phyloP scores from a whole-genome alignment of 2,797 vertebrate species.

The Morelia viridis region DNA sequence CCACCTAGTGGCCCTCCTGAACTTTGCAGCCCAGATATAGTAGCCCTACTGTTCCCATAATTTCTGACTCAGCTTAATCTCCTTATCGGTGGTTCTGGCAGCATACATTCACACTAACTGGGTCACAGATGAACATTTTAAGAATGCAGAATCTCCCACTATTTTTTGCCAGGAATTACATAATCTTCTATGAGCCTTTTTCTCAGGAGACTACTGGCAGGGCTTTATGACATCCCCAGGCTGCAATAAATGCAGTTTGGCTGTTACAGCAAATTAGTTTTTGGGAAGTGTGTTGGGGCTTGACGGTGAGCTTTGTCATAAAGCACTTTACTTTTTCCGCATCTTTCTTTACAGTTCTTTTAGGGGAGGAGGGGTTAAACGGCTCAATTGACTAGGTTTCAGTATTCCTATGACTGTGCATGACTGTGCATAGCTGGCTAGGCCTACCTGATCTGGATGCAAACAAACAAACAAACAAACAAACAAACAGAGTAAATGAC shows the following conservation, averaged over 20 bases:
- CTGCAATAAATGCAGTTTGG: not conserved
- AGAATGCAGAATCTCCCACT: not conserved
- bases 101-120: not conserved
- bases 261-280: not conserved
- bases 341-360: not conserved
- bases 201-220: not conserved
- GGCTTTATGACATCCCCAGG: not conserved
- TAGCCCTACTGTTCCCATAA: not conserved
- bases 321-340: not conserved
- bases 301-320: not conserved
- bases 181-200: not conserved
- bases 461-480: not conserved
- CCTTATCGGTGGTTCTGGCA: too few relatives aligned
- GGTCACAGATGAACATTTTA: not conserved
- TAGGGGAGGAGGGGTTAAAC: not conserved
- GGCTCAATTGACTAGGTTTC: not conserved
- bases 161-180: not conserved
- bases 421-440: not conserved
- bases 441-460: not conserved
- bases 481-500: not conserved
- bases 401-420: not conserved
- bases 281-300: not conserved
- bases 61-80: not conserved
- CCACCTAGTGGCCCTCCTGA: not conserved
- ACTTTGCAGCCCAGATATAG: not conserved